These are phyloP conservation scores for Nowickia ferox DNA, from an alignment of 2,888 invertebrate genomes.

Conservation along the genomic window DNA sequence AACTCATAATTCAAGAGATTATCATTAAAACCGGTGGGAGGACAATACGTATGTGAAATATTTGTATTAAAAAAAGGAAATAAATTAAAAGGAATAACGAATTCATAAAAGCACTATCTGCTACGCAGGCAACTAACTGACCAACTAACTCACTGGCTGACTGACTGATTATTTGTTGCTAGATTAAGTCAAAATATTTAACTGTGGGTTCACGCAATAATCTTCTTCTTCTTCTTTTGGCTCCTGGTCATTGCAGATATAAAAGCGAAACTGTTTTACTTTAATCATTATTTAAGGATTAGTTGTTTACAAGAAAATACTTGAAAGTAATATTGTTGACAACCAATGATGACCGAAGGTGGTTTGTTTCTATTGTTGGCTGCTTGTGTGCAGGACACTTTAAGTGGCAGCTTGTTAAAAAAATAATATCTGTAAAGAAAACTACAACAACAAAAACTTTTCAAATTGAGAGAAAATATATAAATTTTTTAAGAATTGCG, in stretches of 20 bases:
- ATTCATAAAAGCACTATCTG: background rate
- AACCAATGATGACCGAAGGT: conserved; percentile 37
- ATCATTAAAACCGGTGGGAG: conserved; percentile 83
- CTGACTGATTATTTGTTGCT: conserved; percentile 31
- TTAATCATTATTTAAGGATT: conserved; percentile 59
- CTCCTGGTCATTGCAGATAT: conserved; percentile 28
- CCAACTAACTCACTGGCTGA: too few relatives aligned
- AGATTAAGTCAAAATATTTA: conserved; percentile 55
- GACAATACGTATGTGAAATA: conserved; percentile 72
- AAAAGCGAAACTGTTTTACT: conserved; percentile 29
- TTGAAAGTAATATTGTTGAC: conserved; percentile 60
- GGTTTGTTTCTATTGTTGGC: background rate
- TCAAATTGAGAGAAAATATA: too few relatives aligned
- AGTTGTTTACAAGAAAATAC: conserved; percentile 42
- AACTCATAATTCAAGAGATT: conserved; percentile 83
- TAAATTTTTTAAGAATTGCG: too few relatives aligned
- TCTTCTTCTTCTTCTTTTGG: background rate
- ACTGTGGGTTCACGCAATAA: conserved; percentile 32
- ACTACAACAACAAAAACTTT: too few relatives aligned
- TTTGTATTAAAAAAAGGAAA: conserved; percentile 18
- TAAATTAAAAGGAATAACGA: conserved; percentile 3
- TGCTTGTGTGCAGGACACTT: background rate
- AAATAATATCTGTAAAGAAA: background rate
- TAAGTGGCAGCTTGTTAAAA: background rate
- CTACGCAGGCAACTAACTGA: too few relatives aligned